Percentiles rank a stretch among this genome's conserved stretches.
Evolutionary conservation across 2,113 vertebrate genomes (phyloP).

Genomic region (Herpailurus yagouaroundi): DNA sequence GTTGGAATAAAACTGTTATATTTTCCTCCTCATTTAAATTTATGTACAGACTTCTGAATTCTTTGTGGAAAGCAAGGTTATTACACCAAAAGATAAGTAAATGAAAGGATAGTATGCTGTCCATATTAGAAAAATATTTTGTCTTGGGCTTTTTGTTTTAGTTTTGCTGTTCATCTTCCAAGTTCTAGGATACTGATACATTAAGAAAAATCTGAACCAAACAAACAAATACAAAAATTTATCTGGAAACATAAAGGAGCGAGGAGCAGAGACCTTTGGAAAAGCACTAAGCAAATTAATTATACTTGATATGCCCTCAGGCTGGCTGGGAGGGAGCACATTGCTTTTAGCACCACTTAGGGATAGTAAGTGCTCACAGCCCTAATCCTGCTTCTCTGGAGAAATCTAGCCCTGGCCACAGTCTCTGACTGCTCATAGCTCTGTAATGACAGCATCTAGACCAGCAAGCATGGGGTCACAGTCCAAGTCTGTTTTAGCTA

Average conservation of each 20-base stretch:
- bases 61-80: not conserved
- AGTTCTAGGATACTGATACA: not conserved
- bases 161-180: not conserved
- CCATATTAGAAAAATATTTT: not conserved
- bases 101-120: not conserved
- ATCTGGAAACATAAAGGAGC: not conserved
- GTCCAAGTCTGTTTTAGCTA: not conserved
- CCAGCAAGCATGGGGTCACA: not conserved
- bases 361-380: not conserved
- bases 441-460: not conserved
- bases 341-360: not conserved
- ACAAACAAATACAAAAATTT: not conserved
- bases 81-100: not conserved
- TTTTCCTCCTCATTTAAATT: not conserved
- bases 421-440: not conserved
- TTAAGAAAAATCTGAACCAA: not conserved
- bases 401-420: not conserved
- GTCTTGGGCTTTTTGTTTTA: not conserved
- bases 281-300: constrained; percentile 2
- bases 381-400: not conserved
- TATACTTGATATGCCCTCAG: not conserved
- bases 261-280: not conserved
- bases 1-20: not conserved
- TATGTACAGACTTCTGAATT: not conserved
- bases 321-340: not conserved